Conservation (phyloP, 92 coral and sea anemone genomes). For the Porites lobata region DNA sequence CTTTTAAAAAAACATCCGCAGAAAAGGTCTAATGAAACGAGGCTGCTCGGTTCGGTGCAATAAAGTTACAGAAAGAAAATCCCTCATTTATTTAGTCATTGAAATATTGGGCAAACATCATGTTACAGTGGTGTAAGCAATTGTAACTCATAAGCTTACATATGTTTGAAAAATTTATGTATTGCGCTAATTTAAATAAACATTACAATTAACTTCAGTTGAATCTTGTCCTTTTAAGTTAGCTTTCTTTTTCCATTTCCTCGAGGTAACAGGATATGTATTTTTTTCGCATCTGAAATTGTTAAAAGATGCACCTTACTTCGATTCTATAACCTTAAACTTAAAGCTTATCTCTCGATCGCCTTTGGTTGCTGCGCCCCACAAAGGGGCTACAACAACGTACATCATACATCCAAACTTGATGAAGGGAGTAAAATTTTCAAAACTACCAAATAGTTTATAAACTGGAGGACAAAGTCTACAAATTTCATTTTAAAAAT, state of each 20-base stretch:
- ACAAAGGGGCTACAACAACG: too few relatives aligned
- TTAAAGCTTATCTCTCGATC: too few relatives aligned
- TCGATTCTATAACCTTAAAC: too few relatives aligned
- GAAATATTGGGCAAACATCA: too few relatives aligned
- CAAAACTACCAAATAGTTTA: background rate
- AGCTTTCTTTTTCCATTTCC: background rate
- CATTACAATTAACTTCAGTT: background rate
- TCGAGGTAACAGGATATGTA: background rate
- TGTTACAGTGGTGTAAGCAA: too few relatives aligned
- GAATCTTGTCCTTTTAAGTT: background rate
- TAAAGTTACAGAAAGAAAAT: background rate
- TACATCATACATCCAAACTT: background rate
- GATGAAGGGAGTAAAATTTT: background rate
- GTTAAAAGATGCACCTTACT: background rate
- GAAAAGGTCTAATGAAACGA: background rate
- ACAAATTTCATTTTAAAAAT: background rate
- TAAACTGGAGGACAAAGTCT: background rate
- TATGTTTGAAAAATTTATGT: background rate
- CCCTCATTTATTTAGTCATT: too few relatives aligned
- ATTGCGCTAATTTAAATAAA: too few relatives aligned
- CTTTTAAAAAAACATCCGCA: background rate
- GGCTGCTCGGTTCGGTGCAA: background rate
- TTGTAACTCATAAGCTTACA: too few relatives aligned
- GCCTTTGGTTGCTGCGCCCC: too few relatives aligned
- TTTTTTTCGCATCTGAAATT: background rate